phyloP scores from a whole-genome alignment of 2,113 vertebrate genomes.

The Sarotherodon lohbergeri region DNA sequence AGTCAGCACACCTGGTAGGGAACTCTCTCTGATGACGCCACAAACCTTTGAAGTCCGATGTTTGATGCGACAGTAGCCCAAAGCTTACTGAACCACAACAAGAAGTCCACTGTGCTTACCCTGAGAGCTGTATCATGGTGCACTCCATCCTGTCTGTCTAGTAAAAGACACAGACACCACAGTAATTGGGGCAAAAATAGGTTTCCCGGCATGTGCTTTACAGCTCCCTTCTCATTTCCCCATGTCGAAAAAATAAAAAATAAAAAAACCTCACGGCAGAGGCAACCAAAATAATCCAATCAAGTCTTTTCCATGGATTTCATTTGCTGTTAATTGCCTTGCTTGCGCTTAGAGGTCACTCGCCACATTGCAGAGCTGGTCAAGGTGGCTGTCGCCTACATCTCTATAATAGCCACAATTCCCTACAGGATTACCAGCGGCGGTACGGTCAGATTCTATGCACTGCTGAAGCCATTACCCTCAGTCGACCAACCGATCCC shows the following conservation, averaged over 20 bases:
- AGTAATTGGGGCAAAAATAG: conserved; percentile 43
- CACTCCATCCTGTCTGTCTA: background rate
- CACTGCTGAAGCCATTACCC: conserved; percentile 25
- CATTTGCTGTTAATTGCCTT: conserved; percentile 46
- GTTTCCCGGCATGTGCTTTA: background rate
- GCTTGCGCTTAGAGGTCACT: conserved; percentile 31
- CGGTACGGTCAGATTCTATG: background rate
- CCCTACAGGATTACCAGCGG: conserved; percentile 11
- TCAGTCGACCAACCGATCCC: background rate
- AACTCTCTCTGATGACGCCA: conserved; percentile 42
- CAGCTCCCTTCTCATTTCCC: background rate
- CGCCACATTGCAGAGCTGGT: background rate
- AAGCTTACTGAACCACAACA: background rate
- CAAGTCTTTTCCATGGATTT: conserved; percentile 21
- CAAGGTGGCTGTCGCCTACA: background rate
- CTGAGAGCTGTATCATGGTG: background rate
- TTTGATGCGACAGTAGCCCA: conserved; percentile 15
- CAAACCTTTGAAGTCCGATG: conserved; percentile 22
- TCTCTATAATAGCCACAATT: conserved; percentile 28
- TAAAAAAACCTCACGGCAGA: background rate
- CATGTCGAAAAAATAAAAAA: background rate
- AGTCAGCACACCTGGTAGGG: background rate
- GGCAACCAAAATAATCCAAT: conserved; percentile 50
- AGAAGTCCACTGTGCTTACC: background rate
- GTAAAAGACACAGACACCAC: background rate